These are phyloP conservation scores for Gobio occitaniae DNA, from an alignment of 2,797 vertebrate species.

Conservation along the genomic window DNA sequence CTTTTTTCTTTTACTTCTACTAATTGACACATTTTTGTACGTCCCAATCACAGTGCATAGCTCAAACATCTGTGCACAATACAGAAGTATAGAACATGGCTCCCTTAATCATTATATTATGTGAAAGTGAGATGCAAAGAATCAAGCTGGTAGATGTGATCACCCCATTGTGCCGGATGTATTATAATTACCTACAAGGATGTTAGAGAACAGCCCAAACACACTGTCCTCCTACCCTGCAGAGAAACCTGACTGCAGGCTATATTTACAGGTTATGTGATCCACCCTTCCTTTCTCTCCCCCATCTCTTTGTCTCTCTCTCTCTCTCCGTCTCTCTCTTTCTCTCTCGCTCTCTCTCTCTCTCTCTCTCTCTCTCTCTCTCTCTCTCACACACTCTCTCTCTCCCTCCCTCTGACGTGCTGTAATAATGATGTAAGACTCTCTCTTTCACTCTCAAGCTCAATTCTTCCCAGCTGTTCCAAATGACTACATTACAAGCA, in stretches of 20 bases:
- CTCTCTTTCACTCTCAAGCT: slow-evolving; percentile 15
- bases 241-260: slow-evolving; percentile 36
- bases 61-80: not conserved
- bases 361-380: too few relatives aligned
- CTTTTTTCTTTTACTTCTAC: not conserved
- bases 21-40: not conserved
- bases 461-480: slow-evolving; percentile 50
- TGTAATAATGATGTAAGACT: slow-evolving; percentile 60
- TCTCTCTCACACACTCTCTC: not conserved
- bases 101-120: slow-evolving; percentile 24
- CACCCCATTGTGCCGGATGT: slow-evolving; percentile 46
- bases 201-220: slow-evolving; percentile 41
- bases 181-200: slow-evolving; percentile 47
- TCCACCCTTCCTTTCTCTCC: slow-evolving; percentile 24
- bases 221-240: slow-evolving; percentile 24
- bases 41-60: not conserved
- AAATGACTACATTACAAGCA: slow-evolving; percentile 50
- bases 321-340: not conserved
- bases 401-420: not conserved
- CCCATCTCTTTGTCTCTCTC: not conserved
- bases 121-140: slow-evolving; percentile 5
- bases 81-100: not conserved
- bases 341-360: not conserved
- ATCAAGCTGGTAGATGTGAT: slow-evolving; percentile 33
- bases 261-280: slow-evolving; percentile 46